Evolutionary conservation across 2,888 invertebrate genomes (phyloP).

Genomic region (Argynnis bischoffii): DNA sequence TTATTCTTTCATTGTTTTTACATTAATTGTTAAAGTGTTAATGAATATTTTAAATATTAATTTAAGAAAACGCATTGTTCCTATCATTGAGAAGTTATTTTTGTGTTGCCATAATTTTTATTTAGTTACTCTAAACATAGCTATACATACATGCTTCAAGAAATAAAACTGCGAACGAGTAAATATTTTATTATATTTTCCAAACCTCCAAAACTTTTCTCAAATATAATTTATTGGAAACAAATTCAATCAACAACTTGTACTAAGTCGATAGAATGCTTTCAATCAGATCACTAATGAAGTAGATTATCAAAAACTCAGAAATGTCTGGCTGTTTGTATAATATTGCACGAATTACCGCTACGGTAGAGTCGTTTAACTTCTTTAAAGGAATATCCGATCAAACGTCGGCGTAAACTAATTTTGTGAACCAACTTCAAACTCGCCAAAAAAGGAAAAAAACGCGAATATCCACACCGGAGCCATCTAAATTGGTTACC

Average conservation of each 20-base stretch:
- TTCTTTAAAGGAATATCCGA: constrained; percentile 78
- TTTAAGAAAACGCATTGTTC: background rate
- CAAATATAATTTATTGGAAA: constrained; percentile 35
- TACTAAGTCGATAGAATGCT: constrained; percentile 36
- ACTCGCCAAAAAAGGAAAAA: constrained; percentile 65
- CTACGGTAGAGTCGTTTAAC: constrained; percentile 60
- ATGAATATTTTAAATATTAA: constrained; percentile 7
- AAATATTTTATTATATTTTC: constrained; percentile 15
- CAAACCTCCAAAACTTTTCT: constrained; percentile 26
- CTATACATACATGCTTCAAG: background rate
- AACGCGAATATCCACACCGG: constrained; percentile 64
- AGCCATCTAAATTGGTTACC: constrained; percentile 70
- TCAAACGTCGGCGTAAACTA: constrained; percentile 79
- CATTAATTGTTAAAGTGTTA: constrained; percentile 26
- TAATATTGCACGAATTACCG: constrained; percentile 60
- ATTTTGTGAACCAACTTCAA: constrained; percentile 77
- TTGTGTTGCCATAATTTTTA: no score
- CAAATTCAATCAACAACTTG: constrained; percentile 36
- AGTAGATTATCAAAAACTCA: constrained; percentile 54
- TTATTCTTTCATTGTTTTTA: constrained; percentile 38
- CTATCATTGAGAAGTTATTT: no score
- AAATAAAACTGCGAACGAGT: constrained; percentile 1
- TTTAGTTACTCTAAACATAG: background rate
- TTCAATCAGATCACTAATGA: constrained; percentile 50
- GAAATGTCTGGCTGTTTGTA: constrained; percentile 51